Conservation (phyloP, 2,797 vertebrate genomes). For the Eremophila alpestris region DNA sequence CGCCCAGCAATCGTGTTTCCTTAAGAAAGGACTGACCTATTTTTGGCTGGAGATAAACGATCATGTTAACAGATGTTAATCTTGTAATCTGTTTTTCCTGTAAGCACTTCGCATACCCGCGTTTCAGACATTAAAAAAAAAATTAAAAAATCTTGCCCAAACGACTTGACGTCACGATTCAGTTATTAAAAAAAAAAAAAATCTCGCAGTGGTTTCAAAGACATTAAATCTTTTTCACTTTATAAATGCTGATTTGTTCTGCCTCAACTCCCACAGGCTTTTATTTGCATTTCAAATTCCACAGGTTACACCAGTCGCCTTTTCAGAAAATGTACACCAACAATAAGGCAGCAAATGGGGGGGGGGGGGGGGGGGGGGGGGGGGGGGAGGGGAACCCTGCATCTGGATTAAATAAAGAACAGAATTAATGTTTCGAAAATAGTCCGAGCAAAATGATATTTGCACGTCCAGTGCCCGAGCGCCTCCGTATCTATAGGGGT, state of each 20-base stretch:
- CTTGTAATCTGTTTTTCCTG: constrained; percentile 85
- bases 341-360: constrained; percentile 60
- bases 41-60: constrained; percentile 82
- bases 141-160: constrained; percentile 37
- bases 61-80: constrained; percentile 85
- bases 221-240: constrained; percentile 77
- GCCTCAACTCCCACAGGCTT: constrained; percentile 78
- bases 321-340: constrained; percentile 74
- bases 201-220: constrained; percentile 70
- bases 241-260: constrained; percentile 80
- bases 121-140: constrained; percentile 71
- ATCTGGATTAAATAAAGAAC: constrained; percentile 72
- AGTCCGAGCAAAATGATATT: constrained; percentile 14
- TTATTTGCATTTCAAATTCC: constrained; percentile 83
- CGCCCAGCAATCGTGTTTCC: constrained; percentile 75
- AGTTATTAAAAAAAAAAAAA: constrained; percentile 5
- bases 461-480: constrained; percentile 34
- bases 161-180: constrained; percentile 71
- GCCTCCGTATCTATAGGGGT: constrained; percentile 12
- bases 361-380: not conserved
- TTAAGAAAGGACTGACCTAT: constrained; percentile 85
- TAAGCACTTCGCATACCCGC: constrained; percentile 74
- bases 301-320: constrained; percentile 81
- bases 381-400: not conserved
- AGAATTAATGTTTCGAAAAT: constrained; percentile 33